These are phyloP conservation scores for Hydrozoanthus gracilis DNA, from an alignment of 92 coral and sea anemone genomes.

Conservation along the genomic window DNA sequence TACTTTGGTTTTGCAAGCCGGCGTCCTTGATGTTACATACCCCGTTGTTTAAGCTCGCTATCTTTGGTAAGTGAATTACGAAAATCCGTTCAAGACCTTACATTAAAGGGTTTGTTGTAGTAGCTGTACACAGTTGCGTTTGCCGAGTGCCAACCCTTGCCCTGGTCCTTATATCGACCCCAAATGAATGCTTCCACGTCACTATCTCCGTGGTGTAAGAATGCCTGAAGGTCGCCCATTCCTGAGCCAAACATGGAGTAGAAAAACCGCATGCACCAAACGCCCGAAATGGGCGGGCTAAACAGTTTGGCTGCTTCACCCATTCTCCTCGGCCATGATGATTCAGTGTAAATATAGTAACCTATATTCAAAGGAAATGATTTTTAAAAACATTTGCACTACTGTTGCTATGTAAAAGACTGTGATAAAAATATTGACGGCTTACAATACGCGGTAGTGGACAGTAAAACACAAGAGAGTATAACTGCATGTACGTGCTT, in stretches of 20 bases:
- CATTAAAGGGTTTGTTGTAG: conserved; percentile 12
- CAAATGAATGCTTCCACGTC: conserved; percentile 44
- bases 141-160: conserved; percentile 57
- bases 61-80: no score
- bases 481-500: no score
- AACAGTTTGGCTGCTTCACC: conserved; percentile 56
- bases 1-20: no score
- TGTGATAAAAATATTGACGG: neutral
- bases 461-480: no score
- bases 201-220: conserved; percentile 14
- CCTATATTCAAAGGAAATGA: conserved; percentile 32
- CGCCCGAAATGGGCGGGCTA: conserved; percentile 53
- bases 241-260: conserved; percentile 46
- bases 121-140: conserved; percentile 65
- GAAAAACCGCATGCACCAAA: conserved; percentile 69
- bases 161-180: conserved; percentile 68
- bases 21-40: no score
- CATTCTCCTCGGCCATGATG: conserved; percentile 59
- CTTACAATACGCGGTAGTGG: no score
- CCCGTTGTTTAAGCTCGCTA: no score
- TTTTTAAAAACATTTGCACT: neutral
- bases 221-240: conserved; percentile 63
- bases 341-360: conserved; percentile 63
- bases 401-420: neutral
- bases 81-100: neutral